Conservation (phyloP, 2,113 vertebrate genomes). For the Plestiodon gilberti region DNA sequence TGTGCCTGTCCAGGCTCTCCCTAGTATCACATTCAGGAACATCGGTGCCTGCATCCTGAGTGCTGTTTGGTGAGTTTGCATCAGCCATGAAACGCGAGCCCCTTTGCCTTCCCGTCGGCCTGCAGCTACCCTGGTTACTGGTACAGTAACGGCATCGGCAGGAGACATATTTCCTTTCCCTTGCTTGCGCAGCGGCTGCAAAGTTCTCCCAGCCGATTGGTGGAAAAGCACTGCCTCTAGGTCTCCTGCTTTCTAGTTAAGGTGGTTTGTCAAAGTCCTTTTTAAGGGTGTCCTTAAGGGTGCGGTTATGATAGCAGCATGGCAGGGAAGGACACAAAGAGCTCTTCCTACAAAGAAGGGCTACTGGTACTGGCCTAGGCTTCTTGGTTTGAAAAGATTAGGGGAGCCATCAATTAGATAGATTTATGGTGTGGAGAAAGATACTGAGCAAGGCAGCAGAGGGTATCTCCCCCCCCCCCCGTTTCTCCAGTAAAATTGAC, state of each 20-base stretch:
- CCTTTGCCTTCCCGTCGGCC: background rate
- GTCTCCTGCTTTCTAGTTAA: constrained; percentile 48
- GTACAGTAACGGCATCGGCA: background rate
- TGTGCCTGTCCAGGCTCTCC: background rate
- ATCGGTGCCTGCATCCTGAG: background rate
- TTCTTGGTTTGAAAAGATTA: too few species aligned
- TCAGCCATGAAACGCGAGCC: constrained; percentile 44
- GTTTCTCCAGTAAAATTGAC: background rate
- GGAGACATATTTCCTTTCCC: background rate
- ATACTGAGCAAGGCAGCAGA: too few species aligned
- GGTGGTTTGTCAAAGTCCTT: constrained; percentile 26
- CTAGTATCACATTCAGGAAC: background rate
- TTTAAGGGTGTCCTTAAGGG: too few species aligned
- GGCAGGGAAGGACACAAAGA: too few species aligned
- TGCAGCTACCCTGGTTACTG: background rate
- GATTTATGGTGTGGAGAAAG: background rate
- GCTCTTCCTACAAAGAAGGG: too few species aligned
- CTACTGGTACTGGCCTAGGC: too few species aligned
- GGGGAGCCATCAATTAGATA: too few species aligned
- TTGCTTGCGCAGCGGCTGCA: background rate
- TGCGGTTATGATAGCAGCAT: too few species aligned
- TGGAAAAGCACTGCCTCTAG: background rate
- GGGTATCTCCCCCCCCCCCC: background rate
- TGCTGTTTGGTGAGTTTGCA: background rate
- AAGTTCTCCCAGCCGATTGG: constrained; percentile 29